phyloP scores from a whole-genome alignment of 2,113 vertebrate species.

The Poeciliopsis prolifica region DNA sequence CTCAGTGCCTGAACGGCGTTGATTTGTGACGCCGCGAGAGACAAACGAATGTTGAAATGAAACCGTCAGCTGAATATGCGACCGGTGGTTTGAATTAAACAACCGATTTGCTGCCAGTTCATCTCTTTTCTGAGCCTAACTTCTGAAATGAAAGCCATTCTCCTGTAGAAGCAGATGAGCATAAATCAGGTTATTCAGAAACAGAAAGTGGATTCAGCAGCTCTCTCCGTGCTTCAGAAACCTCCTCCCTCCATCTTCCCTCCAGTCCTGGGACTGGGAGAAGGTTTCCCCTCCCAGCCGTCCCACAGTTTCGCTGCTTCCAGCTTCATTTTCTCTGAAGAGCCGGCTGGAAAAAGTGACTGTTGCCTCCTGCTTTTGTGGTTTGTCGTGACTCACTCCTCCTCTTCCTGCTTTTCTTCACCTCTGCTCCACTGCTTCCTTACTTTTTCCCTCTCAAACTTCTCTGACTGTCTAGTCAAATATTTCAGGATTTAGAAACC shows the following conservation, averaged over 20 bases:
- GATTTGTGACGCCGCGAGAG: neutral
- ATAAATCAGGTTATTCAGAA: neutral
- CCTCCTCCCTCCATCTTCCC: conserved; percentile 2
- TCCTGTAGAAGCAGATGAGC: neutral
- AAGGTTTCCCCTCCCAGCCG: conserved; percentile 9
- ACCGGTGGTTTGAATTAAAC: neutral
- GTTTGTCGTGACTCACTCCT: conserved; percentile 29
- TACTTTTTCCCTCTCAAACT: neutral
- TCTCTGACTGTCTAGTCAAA: neutral
- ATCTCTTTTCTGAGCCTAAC: neutral
- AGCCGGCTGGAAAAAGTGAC: conserved; percentile 65
- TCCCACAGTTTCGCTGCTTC: conserved; percentile 3
- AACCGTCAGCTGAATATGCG: neutral
- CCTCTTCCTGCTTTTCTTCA: conserved; percentile 12
- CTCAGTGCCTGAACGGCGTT: neutral
- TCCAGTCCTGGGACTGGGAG: neutral
- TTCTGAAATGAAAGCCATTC: neutral
- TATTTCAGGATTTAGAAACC: neutral
- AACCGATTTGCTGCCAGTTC: neutral
- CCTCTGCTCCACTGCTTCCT: conserved; percentile 14
- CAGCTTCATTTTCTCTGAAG: conserved; percentile 30
- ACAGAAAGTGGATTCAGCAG: neutral
- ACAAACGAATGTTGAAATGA: neutral
- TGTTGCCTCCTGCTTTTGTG: conserved; percentile 33
- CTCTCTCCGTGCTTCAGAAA: neutral